These are phyloP conservation scores for Chloropsis hardwickii DNA, from an alignment of 2,113 vertebrate species.

Conservation along the genomic window DNA sequence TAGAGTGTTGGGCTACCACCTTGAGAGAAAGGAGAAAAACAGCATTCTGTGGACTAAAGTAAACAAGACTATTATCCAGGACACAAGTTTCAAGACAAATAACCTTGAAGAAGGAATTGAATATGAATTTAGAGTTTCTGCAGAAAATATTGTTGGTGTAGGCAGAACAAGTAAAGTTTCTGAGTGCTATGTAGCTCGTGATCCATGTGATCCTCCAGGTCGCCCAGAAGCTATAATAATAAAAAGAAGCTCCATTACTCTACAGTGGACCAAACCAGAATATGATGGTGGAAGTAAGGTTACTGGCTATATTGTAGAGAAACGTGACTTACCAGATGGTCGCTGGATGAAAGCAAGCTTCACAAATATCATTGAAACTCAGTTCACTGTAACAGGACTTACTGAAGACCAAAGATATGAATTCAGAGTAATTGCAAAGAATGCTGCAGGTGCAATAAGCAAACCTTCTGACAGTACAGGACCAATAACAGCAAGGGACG, in stretches of 20 bases:
- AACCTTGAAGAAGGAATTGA: conserved; percentile 94
- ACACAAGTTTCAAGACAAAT: conserved; percentile 86
- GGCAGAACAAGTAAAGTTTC: conserved; percentile 95
- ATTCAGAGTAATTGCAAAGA: conserved; percentile 97
- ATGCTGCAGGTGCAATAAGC: conserved; percentile 90
- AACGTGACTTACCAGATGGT: conserved; percentile 94
- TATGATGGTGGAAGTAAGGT: conserved; percentile 97
- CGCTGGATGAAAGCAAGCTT: conserved; percentile 97
- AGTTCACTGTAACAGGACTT: conserved; percentile 92
- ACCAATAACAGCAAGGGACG: conserved; percentile 91
- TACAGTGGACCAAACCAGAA: conserved; percentile 93
- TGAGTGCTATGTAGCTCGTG: conserved; percentile 91
- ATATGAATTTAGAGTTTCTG: conserved; percentile 95
- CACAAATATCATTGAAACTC: conserved; percentile 95
- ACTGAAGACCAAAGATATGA: conserved; percentile 95
- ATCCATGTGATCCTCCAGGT: conserved; percentile 94
- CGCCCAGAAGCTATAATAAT: conserved; percentile 89
- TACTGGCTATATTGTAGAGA: conserved; percentile 94
- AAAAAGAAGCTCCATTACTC: conserved; percentile 88
- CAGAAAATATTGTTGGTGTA: conserved; percentile 95
- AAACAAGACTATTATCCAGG: conserved; percentile 92
- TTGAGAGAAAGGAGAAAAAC: conserved; percentile 96
- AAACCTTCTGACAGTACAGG: conserved; percentile 96
- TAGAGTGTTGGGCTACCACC: conserved; percentile 90
- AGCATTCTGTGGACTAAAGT: conserved; percentile 96